Percentiles rank a stretch among this genome's conserved stretches.
Evolutionary conservation across 2,797 vertebrate species (phyloP).

Genomic region (Leptodactylus fallax): DNA sequence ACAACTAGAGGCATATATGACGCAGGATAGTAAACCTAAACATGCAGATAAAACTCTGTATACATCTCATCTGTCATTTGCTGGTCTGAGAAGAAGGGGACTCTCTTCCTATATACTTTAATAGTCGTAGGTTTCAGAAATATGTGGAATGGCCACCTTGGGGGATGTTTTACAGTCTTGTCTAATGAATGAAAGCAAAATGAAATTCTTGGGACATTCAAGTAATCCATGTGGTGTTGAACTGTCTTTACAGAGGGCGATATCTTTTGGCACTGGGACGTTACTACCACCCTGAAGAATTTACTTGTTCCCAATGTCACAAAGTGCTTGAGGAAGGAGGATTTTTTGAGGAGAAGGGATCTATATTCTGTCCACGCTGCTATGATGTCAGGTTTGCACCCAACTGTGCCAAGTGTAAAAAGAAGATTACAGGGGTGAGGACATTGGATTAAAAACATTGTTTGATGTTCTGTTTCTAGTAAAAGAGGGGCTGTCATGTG

Average conservation of each 20-base stretch:
- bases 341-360: conserved; percentile 96
- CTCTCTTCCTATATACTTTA: no score
- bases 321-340: conserved; percentile 92
- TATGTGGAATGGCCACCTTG: no score
- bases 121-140: no score
- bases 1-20: no score
- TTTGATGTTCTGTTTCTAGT: background rate
- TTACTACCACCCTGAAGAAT: conserved; percentile 98
- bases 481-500: background rate
- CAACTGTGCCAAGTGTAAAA: conserved; percentile 96
- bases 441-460: background rate
- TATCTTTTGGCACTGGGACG: conserved; percentile 94
- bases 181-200: no score
- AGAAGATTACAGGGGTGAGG: conserved; percentile 92
- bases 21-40: no score
- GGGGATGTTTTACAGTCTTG: no score
- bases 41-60: background rate
- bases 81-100: no score
- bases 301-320: conserved; percentile 93
- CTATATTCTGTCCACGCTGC: conserved; percentile 93
- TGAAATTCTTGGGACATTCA: background rate
- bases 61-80: background rate
- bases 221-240: background rate
- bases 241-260: conserved; percentile 81
- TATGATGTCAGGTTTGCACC: conserved; percentile 91